Evolutionary conservation across 1,140 invertebrate genomes (phyloP), one percentile per base, ranked within the genome.

Genomic region (Armadillidium nasatum): DNA sequence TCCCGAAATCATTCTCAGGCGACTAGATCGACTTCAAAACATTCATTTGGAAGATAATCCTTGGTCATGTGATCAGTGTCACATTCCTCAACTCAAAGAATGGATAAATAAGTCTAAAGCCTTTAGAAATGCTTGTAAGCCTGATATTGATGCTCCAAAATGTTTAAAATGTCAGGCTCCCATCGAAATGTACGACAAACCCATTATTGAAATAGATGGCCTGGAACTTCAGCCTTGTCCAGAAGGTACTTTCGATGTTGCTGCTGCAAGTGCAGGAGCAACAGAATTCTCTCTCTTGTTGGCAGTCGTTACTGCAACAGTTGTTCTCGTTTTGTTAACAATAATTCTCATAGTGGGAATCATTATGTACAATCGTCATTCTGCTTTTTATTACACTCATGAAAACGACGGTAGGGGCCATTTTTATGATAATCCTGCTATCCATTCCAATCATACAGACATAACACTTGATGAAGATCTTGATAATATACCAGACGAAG

Each of bases 321-420:
- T 82, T 21, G 81, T 86, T 11, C 81, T 84, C 9, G 79, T 85
- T 66, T 74, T 85, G 4, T 74, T 87, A 10, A 71, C 85, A 4
- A 72, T 80, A 43, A 79, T 85, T 9, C 72, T 83, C 4, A 81
- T 85, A 1, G 78, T 83, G 7, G 82, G 84, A 10, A 74, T 86
- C 13, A 80, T 84, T 44, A 81, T 84, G 73, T 88, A 89, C 43
- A 84, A 87, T 54, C 86, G 89, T 19, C 89, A 90, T 78, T 87
- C 89, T 0, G 90, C 90, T 13, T 88, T 88, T 44, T 92, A 92
- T 82, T 91, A 92, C 83, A 91, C 90, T 0, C 88, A 91, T 82
- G 90, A 91, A 83, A 89, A 90, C 79, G 89, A 90, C 79, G 82
- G 86, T 4, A 69, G 79, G 21, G 73, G 78, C 33, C 79, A 80